Evolutionary conservation across 2,797 vertebrate genomes (phyloP), one percentile per base, ranked within the genome.

Genomic region (Oceanodroma leucorhoa): DNA sequence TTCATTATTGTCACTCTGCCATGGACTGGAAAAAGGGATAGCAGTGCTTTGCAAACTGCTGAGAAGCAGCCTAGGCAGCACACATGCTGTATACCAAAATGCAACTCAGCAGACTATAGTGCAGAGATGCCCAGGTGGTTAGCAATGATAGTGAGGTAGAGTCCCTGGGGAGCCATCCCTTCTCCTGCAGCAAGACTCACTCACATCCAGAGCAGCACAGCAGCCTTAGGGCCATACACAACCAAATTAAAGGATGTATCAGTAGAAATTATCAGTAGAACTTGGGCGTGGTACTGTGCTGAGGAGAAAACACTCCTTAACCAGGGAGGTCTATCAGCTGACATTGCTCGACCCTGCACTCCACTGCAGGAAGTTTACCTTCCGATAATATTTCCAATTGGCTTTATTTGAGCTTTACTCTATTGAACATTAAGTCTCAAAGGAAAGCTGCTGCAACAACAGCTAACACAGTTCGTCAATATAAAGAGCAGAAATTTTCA

Each of bases 341-440:
- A 11, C 1, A 0, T 53, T 89, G 23, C 9, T 66, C 2, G 2
- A 26, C 5, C 10, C 16, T 61, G 17, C 17, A 36, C 3, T 54
- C 10, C 9, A 7, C 19, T 24, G 50, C 17, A 64, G 34, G 23
- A 91, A 70, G 40, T 83, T 70, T 8, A 21, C 22, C 36, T 60
- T 43, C 71, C 11, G 27, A 84, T 43, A 43, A 11, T n/a, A 76
- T 70, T 79, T 77, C 36, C 55, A 55, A 14, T 3, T 51, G 18
- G 12, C 3, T 82, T 84, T 78, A 27, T 62, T 50, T 72, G 36
- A 71, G 15, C 21, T 86, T 71, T 83, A 22, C 18, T 83, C 18
- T 54, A 21, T 4, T 34, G 27, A 86, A 34, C 8, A 34, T 20
- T 43, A 70, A 60, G 2, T 55, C 64, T 66, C 46, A 83, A 32